Evolutionary conservation across 2,888 invertebrate genomes (phyloP).

Genomic region (Pemphredon lugubris): DNA sequence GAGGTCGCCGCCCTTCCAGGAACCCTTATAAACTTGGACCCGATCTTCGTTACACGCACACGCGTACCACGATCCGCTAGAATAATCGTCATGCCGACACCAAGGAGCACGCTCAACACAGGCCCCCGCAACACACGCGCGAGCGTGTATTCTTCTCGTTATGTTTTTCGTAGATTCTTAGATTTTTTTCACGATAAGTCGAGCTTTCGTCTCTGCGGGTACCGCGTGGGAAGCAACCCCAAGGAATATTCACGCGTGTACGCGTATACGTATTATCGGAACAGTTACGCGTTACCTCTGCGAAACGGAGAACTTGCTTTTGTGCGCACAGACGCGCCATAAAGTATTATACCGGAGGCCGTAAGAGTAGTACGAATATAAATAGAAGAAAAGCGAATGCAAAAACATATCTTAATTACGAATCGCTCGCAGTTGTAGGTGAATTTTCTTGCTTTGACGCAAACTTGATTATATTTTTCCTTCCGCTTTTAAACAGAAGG

Average conservation of each 20-base stretch:
- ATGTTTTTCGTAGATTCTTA: conserved; percentile 53
- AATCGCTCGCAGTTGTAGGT: too few relatives aligned
- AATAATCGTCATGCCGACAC: conserved; percentile 55
- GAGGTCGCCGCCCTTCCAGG: conserved; percentile 79
- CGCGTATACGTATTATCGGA: not conserved
- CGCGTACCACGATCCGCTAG: conserved; percentile 45
- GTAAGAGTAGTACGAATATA: too few relatives aligned
- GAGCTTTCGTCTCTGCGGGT: conserved; percentile 46
- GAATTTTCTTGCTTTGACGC: too few relatives aligned
- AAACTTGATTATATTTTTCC: too few relatives aligned
- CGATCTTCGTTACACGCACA: conserved; percentile 62
- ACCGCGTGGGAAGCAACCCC: conserved; percentile 72
- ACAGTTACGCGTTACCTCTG: not conserved
- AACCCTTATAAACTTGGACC: conserved; percentile 79
- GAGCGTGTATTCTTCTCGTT: conserved; percentile 2
- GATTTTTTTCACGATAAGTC: conserved; percentile 56
- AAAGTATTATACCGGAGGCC: too few relatives aligned
- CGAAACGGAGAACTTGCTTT: not conserved
- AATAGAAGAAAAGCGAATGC: too few relatives aligned
- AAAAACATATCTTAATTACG: too few relatives aligned
- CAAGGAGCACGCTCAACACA: conserved; percentile 32
- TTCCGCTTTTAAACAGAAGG: conserved; percentile 3
- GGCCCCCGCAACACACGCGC: conserved; percentile 22
- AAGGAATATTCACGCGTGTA: conserved; percentile 67
- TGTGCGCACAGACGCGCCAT: too few relatives aligned